phyloP scores from a whole-genome alignment of 2,888 invertebrate genomes.

The Molorchus minor region DNA sequence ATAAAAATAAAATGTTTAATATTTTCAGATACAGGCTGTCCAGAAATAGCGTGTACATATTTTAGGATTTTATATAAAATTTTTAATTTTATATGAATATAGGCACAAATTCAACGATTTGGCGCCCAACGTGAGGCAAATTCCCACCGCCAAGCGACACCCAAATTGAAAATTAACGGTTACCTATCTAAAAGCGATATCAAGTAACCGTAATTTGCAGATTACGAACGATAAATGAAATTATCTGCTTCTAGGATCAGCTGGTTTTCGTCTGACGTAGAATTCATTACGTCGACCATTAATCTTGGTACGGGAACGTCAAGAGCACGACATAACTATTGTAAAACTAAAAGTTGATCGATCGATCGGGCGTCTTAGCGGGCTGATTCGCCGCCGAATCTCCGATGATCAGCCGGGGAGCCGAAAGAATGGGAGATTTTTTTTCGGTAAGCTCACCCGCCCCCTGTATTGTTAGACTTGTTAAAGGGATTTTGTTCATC shows the following conservation, averaged over 20 bases:
- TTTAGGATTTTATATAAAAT: too few species aligned
- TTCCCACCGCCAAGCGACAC: too few species aligned
- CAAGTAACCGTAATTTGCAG: background rate
- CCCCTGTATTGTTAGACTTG: background rate
- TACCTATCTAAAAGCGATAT: background rate
- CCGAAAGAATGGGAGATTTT: background rate
- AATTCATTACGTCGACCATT: background rate
- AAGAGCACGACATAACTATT: constrained; percentile 8
- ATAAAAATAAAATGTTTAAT: too few species aligned
- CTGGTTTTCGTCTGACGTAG: background rate
- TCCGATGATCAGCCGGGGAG: background rate
- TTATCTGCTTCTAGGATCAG: background rate
- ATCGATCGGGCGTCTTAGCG: background rate
- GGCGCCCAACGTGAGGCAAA: too few species aligned
- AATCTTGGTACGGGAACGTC: constrained; percentile 7
- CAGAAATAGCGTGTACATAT: too few species aligned
- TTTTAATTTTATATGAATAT: too few species aligned
- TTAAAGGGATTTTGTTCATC: background rate
- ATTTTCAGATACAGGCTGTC: too few species aligned
- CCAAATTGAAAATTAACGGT: background rate
- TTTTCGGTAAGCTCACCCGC: too few species aligned
- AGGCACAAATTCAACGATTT: too few species aligned
- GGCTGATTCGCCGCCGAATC: background rate
- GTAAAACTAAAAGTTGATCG: constrained; percentile 6
- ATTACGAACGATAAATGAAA: background rate